A percentile compares a stretch with the other conserved stretches of the same genome.
Conservation (phyloP, 1,140 invertebrate genomes). For the Drosophila ogumai region DNA sequence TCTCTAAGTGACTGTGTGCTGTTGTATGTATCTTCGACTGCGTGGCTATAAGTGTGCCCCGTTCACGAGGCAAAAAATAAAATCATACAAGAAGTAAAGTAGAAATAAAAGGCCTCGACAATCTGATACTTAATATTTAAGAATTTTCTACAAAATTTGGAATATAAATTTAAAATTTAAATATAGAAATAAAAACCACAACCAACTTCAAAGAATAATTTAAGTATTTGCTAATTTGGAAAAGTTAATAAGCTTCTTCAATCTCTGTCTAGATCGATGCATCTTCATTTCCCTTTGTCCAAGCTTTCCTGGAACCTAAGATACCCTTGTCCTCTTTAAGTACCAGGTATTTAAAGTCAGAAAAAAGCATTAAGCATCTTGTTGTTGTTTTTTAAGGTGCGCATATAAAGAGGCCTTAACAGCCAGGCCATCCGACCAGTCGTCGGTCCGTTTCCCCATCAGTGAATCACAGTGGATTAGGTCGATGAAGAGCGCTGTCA, state of each 20-base stretch:
- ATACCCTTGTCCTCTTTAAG: neutral
- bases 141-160: neutral
- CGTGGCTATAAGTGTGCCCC: slow-evolving; percentile 79
- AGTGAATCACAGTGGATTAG: slow-evolving; percentile 53
- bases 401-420: slow-evolving; percentile 78
- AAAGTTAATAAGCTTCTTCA: neutral
- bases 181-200: neutral
- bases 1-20: slow-evolving; percentile 38
- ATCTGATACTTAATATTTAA: neutral
- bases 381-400: slow-evolving; percentile 76
- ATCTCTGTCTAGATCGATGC: neutral
- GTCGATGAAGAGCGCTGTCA: slow-evolving; percentile 30
- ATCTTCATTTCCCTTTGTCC: neutral
- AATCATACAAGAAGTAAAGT: slow-evolving; percentile 14
- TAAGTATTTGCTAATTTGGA: neutral
- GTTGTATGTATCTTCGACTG: slow-evolving; percentile 46
- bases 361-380: slow-evolving; percentile 73
- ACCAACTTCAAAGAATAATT: neutral
- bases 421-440: slow-evolving; percentile 45
- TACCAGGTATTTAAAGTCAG: slow-evolving; percentile 20
- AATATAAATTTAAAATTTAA: no score
- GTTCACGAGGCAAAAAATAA: slow-evolving; percentile 59
- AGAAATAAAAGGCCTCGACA: neutral
- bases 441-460: slow-evolving; percentile 33
- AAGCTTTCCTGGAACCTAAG: no score